phyloP scores from a whole-genome alignment of 2,113 vertebrate species.

The Rhynchomys soricoides region DNA sequence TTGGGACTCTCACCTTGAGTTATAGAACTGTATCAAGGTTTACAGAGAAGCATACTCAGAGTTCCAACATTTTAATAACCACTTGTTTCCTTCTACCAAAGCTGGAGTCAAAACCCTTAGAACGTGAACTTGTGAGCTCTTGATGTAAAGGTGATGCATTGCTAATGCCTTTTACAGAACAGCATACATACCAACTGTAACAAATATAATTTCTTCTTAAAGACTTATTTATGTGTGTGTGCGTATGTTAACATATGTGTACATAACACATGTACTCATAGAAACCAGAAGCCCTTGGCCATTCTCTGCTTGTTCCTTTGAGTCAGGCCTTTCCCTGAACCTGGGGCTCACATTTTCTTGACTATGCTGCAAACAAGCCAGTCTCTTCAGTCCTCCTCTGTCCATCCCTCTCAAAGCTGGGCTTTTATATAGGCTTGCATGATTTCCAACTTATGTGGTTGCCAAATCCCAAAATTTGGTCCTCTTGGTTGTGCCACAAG shows the following conservation, averaged over 20 bases:
- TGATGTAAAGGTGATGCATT: neutral
- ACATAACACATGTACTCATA: neutral
- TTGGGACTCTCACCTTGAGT: neutral
- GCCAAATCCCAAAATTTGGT: neutral
- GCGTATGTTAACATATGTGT: neutral
- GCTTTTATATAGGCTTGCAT: neutral
- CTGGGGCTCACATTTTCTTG: neutral
- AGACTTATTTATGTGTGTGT: neutral
- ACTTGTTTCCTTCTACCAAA: neutral
- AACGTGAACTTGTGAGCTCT: neutral
- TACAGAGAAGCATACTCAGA: constrained; percentile 2
- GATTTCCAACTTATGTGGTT: neutral
- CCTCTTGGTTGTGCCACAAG: neutral
- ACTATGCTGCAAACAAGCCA: neutral
- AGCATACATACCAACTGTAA: neutral
- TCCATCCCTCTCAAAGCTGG: neutral
- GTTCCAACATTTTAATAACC: neutral
- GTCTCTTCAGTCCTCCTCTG: neutral
- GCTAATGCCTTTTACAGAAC: constrained; percentile 12
- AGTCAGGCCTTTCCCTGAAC: neutral
- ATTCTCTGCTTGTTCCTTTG: neutral
- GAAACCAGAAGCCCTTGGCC: neutral
- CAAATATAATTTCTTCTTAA: constrained; percentile 4
- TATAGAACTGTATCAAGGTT: neutral
- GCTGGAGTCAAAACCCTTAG: neutral